Evolutionary conservation across 2,797 vertebrate species (phyloP), one percentile per base, ranked within the genome.

Genomic region (Anisognathus igniventris): DNA sequence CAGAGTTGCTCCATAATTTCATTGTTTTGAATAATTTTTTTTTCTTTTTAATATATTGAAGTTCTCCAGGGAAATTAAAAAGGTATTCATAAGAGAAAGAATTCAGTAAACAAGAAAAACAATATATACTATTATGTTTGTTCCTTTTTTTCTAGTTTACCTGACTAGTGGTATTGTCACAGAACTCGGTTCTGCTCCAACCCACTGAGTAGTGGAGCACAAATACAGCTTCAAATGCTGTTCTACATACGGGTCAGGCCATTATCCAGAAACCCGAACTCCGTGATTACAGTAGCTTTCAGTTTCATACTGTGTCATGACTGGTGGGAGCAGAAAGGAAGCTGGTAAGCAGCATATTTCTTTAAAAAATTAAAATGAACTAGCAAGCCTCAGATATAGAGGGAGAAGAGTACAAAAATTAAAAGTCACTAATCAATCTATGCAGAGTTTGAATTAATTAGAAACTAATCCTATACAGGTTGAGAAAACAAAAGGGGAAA

Each of bases 361-460:
- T 40, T 72, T 5, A 3, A 80, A 70, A 91, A 83, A 71, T 47
- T 65, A 51, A 60, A 92, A 60, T 15, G 0, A 56, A 45, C 15
- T 47, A 78, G 54, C 14, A 75, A 82, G 54, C 15, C 28, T 78
- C 56, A 84, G 20, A 78, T 79, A 19, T 9, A 72, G 7, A 20
- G 10, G 61, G 64, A 91, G 25, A 56, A 72, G 12, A 82, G 3
- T 22, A 44, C 30, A 50, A 81, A 76, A 40, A 83, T 61, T 75
- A 83, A 53, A 83, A 93, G 48, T 91, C 73, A 89, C 45, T 86
- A 73, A 93, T 87, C 76, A 92, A 89, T 72, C 72, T 27, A 87
- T 18, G 24, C 28, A 74, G 56, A 79, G 25, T 79, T 83, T 62
- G 66, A 74, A 76, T 72, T 92, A 86, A 91, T 89, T 95, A 82